Percentiles rank a stretch among this genome's conserved stretches.
Conservation (phyloP, 2,113 vertebrate genomes). For the Laterallus jamaicensis region DNA sequence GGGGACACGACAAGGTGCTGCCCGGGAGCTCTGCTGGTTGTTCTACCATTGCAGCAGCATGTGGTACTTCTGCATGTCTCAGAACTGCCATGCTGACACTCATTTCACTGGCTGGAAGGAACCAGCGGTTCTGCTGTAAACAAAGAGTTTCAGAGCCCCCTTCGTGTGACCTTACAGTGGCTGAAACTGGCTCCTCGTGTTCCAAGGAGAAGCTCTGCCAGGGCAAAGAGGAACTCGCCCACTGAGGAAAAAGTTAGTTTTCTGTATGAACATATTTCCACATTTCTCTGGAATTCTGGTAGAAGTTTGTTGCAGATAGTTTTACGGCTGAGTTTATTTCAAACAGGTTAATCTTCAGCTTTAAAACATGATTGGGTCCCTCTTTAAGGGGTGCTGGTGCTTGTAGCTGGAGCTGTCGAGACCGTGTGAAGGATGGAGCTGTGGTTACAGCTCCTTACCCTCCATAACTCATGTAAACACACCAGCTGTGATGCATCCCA, state of each 20-base stretch:
- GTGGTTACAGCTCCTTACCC: background rate
- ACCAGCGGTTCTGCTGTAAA: background rate
- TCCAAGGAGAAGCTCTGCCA: slow-evolving; percentile 11
- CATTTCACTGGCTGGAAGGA: background rate
- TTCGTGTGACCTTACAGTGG: background rate
- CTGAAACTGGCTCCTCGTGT: accelerated
- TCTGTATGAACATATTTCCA: background rate
- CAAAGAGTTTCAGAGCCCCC: background rate
- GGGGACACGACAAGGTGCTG: background rate
- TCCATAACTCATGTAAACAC: background rate
- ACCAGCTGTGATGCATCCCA: background rate
- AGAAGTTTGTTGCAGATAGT: background rate
- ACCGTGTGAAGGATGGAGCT: background rate
- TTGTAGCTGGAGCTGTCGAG: background rate
- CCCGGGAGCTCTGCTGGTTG: background rate
- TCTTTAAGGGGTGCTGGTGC: background rate
- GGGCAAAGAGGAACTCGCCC: background rate
- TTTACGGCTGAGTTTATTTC: background rate
- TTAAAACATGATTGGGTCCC: background rate
- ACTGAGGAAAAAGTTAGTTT: background rate
- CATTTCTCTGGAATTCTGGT: background rate
- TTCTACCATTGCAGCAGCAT: background rate
- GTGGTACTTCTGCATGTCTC: background rate
- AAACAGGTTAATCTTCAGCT: background rate
- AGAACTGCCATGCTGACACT: background rate